phyloP scores from a whole-genome alignment of 2,888 invertebrate genomes.

The Drosophila incognita region DNA sequence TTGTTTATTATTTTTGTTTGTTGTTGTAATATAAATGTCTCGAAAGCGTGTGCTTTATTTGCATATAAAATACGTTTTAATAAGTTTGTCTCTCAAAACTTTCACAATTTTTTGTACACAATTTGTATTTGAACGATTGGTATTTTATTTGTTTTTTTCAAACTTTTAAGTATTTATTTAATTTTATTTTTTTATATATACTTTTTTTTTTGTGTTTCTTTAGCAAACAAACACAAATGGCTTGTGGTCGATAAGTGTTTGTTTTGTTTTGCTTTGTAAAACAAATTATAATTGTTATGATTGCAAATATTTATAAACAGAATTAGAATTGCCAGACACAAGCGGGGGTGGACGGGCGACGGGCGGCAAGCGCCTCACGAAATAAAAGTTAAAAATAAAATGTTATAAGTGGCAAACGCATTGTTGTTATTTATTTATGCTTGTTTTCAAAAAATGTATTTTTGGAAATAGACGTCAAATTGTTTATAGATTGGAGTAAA shows the following conservation, averaged over 20 bases:
- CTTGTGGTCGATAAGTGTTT: conserved; percentile 24
- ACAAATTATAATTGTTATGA: conserved; percentile 48
- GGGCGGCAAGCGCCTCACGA: conserved; percentile 34
- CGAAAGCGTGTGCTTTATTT: conserved; percentile 35
- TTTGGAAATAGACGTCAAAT: conserved; percentile 76
- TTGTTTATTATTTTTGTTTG: not conserved
- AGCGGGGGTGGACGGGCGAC: conserved; percentile 3
- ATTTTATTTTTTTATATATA: conserved; percentile 6
- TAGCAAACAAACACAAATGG: conserved; percentile 55
- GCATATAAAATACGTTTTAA: conserved; percentile 31
- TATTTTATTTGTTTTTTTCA: conserved; percentile 7
- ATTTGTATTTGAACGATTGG: conserved; percentile 16
- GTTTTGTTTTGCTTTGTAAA: conserved; percentile 46
- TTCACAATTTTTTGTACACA: conserved; percentile 28
- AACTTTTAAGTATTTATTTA: conserved; percentile 17
- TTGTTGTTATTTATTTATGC: conserved; percentile 52
- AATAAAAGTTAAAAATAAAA: conserved; percentile 60
- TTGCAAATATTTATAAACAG: conserved; percentile 60
- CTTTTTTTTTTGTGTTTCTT: conserved; percentile 25
- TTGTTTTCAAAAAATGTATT: conserved; percentile 56
- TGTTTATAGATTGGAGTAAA: conserved; percentile 79
- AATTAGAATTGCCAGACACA: conserved; percentile 33
- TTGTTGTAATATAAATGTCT: conserved; percentile 34
- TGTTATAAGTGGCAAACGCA: conserved; percentile 66
- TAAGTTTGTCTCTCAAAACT: conserved; percentile 36